Percentiles rank a stretch among this genome's conserved stretches.
phyloP scores from a whole-genome alignment of 2,797 vertebrate genomes.

The Adrianichthys oophorus region DNA sequence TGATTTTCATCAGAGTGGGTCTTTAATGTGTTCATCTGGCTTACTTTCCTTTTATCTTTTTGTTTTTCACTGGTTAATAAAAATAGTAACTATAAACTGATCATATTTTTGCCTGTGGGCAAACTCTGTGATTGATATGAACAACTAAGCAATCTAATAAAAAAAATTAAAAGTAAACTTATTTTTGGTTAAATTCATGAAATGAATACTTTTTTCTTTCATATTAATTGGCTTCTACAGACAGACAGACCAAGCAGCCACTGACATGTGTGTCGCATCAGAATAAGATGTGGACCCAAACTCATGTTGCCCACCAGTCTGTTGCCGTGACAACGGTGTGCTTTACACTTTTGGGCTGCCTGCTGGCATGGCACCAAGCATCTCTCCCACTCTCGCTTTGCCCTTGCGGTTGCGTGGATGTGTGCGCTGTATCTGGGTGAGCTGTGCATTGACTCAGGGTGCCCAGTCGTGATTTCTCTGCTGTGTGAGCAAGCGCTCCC shows the following conservation, averaged over 20 bases:
- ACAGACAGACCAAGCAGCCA: constrained; percentile 16
- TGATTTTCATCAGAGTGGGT: too few species aligned
- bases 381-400: constrained; percentile 52
- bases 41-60: too few species aligned
- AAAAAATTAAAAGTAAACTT: neutral
- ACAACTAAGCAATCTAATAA: too few species aligned
- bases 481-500: constrained; percentile 41
- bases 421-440: constrained; percentile 30
- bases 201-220: neutral
- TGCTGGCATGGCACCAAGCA: constrained; percentile 55
- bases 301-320: constrained; percentile 42
- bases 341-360: constrained; percentile 70
- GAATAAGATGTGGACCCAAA: constrained; percentile 59
- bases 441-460: constrained; percentile 46
- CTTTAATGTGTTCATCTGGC: too few species aligned
- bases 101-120: too few species aligned
- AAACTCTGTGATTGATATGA: too few species aligned
- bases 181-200: neutral
- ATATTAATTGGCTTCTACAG: constrained; percentile 7
- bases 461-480: constrained; percentile 52
- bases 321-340: constrained; percentile 88
- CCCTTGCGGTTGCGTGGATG: constrained; percentile 28
- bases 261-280: constrained; percentile 42
- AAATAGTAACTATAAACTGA: too few species aligned
- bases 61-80: too few species aligned